Percentiles rank a stretch among this genome's conserved stretches.
These are phyloP conservation scores for Motacilla tschutschensis DNA, from an alignment of 2,113 vertebrate species.

Conservation along the genomic window DNA sequence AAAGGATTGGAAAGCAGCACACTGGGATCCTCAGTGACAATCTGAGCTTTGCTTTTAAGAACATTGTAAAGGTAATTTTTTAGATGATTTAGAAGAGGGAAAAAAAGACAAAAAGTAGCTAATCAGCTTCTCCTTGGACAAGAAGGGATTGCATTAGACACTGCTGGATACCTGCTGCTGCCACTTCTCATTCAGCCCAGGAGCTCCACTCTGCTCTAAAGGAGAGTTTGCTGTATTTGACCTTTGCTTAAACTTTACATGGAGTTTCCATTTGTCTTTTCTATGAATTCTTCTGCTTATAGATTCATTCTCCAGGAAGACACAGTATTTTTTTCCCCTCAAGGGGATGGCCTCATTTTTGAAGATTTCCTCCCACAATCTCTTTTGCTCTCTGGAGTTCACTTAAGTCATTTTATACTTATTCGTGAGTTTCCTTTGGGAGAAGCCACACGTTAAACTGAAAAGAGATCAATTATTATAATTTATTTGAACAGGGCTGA, in stretches of 20 bases:
- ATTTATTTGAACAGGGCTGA: constrained; percentile 12
- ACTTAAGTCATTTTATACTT: neutral
- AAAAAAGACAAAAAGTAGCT: neutral
- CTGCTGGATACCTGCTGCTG: neutral
- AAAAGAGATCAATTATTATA: constrained; percentile 23
- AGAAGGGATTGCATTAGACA: neutral
- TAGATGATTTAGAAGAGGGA: neutral
- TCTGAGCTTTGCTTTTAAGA: neutral
- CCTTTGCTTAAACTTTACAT: constrained; percentile 42
- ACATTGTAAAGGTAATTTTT: neutral
- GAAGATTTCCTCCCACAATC: neutral
- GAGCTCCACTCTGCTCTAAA: neutral
- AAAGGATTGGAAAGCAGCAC: neutral
- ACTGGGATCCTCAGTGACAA: neutral
- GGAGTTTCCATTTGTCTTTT: constrained; percentile 39
- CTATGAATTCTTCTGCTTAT: constrained; percentile 9
- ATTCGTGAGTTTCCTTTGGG: neutral
- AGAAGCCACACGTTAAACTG: constrained; percentile 1
- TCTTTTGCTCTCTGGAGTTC: constrained; percentile 24
- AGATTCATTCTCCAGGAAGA: constrained; percentile 27
- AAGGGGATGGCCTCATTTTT: constrained; percentile 20
- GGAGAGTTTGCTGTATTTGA: neutral
- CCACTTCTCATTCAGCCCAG: neutral
- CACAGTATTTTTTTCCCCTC: neutral
- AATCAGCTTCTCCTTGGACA: neutral